phyloP scores from a whole-genome alignment of 2,888 invertebrate species.

The Rhingia rostrata region DNA sequence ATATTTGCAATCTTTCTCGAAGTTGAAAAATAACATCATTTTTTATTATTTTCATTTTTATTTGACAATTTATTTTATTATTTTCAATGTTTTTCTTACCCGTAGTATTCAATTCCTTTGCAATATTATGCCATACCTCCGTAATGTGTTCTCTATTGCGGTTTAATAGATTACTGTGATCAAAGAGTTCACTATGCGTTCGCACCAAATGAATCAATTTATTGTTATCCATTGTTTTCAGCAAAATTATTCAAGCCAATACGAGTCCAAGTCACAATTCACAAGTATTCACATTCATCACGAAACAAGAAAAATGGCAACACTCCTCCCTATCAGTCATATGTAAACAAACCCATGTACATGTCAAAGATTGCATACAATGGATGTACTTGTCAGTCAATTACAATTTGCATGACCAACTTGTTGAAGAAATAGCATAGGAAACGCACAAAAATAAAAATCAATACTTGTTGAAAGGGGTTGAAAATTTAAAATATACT shows the following conservation, averaged over 20 bases:
- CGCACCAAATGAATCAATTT: neutral
- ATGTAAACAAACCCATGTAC: neutral
- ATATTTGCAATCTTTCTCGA: neutral
- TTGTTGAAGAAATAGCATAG: too few species aligned
- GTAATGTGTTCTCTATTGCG: conserved; percentile 1
- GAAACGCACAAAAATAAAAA: too few species aligned
- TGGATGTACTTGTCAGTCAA: neutral
- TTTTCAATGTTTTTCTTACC: neutral
- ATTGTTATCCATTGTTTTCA: neutral
- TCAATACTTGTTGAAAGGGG: too few species aligned
- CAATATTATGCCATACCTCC: neutral
- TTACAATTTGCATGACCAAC: neutral
- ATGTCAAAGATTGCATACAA: neutral
- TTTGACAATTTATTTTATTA: too few species aligned
- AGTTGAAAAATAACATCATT: neutral
- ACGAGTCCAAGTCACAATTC: too few species aligned
- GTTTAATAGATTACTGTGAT: neutral
- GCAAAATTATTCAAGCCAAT: too few species aligned
- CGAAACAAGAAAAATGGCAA: neutral
- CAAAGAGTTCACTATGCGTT: neutral
- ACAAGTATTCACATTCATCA: neutral
- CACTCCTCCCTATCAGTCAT: neutral
- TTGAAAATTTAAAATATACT: too few species aligned
- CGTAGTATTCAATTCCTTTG: neutral
- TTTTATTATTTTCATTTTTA: neutral